phyloP scores from a whole-genome alignment of 2,797 vertebrate species.

The Parauchenoglanis ngamensis region DNA sequence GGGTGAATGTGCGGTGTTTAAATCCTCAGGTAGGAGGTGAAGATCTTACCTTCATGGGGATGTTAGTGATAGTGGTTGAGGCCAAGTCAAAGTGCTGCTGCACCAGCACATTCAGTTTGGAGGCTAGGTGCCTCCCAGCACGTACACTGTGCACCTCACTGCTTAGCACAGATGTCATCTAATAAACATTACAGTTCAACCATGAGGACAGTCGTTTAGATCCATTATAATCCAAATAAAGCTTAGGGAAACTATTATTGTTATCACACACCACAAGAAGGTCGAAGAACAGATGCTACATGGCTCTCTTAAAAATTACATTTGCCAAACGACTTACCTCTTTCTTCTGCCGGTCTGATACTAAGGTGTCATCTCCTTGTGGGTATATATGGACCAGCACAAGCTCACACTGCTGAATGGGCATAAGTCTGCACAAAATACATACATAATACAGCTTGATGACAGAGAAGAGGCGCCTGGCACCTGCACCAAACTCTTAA shows the following conservation, averaged over 20 bases:
- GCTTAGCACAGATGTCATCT: conserved; percentile 93
- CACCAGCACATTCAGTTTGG: conserved; percentile 94
- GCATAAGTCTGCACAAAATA: conserved; percentile 83
- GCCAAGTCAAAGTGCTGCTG: conserved; percentile 98
- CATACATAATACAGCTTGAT: not conserved
- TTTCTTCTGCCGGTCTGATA: conserved; percentile 94
- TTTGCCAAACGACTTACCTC: conserved; percentile 75
- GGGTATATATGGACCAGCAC: conserved; percentile 95
- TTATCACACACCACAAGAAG: not conserved
- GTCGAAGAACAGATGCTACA: not conserved
- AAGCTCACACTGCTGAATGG: conserved; percentile 96
- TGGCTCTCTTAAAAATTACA: not conserved
- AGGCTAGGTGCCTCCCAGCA: conserved; percentile 91
- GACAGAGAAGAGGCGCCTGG: not conserved
- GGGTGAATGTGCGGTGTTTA: not conserved
- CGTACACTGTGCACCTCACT: conserved; percentile 98
- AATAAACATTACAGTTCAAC: conserved; percentile 36
- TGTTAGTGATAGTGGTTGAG: conserved; percentile 98
- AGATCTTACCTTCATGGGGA: conserved; percentile 94
- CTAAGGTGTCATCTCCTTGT: conserved; percentile 93
- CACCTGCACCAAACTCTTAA: not conserved
- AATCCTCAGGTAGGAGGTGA: conserved; percentile 18
- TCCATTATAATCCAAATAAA: not conserved
- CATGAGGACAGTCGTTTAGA: not conserved
- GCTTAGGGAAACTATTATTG: not conserved